Evolutionary conservation across 2,888 invertebrate species (phyloP).

Genomic region (Caenorhabditis angaria): DNA sequence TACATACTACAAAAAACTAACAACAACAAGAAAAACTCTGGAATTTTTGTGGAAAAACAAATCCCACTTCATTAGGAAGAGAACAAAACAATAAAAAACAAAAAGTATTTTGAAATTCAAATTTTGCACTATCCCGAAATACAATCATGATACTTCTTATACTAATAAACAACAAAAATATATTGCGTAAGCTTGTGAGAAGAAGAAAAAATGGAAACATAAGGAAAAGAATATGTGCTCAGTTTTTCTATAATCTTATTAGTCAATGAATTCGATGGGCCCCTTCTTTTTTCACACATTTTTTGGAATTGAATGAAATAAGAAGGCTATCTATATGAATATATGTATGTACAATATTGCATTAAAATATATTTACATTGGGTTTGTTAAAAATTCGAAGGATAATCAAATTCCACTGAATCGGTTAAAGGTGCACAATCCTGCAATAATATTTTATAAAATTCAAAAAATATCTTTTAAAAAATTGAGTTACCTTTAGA

Average conservation of each 20-base stretch:
- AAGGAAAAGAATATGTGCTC: not conserved
- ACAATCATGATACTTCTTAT: not conserved
- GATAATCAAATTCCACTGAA: no score
- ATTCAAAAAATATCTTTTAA: no score
- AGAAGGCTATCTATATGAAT: not conserved
- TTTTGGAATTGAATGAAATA: not conserved
- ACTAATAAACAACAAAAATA: not conserved
- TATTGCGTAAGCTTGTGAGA: not conserved
- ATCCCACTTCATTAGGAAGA: not conserved
- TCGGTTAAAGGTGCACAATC: no score
- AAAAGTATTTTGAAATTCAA: no score
- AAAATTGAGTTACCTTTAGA: not conserved
- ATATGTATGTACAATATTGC: not conserved
- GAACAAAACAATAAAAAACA: no score
- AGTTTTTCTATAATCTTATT: not conserved
- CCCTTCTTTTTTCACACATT: not conserved
- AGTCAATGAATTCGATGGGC: slow-evolving; percentile 2
- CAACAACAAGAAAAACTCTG: not conserved
- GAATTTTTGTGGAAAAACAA: not conserved
- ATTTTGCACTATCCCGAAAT: not conserved
- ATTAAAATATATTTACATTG: not conserved
- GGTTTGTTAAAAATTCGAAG: no score
- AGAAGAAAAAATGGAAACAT: not conserved
- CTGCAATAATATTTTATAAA: no score
- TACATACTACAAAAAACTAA: not conserved